phyloP scores from a whole-genome alignment of 2,113 vertebrate genomes.

The Solea solea region DNA sequence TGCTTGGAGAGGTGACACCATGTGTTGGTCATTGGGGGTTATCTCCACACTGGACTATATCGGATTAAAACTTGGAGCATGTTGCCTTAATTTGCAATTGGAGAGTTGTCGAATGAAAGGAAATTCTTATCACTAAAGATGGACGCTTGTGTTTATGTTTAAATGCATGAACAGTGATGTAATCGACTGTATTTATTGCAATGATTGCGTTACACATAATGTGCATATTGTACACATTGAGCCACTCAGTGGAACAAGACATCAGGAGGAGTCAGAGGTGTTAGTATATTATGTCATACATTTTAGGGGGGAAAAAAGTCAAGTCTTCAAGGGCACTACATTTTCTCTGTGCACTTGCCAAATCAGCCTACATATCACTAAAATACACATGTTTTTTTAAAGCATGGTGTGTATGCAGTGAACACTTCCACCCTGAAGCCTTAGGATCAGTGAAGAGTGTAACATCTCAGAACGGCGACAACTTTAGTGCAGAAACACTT shows the following conservation, averaged over 20 bases:
- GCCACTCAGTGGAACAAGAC: too few relatives aligned
- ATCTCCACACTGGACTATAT: not conserved
- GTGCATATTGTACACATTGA: too few relatives aligned
- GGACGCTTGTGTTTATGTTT: too few relatives aligned
- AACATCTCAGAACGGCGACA: conserved; percentile 15
- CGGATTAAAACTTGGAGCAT: not conserved
- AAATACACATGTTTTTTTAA: conserved; percentile 39
- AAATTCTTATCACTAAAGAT: not conserved
- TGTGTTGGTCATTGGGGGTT: not conserved
- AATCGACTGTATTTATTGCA: too few relatives aligned
- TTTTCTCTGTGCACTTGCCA: conserved; percentile 47
- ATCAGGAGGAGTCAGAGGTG: not conserved
- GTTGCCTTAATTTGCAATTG: too few relatives aligned
- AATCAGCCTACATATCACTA: conserved; percentile 50
- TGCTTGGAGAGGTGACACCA: not conserved
- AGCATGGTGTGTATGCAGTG: conserved; percentile 24
- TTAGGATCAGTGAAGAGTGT: conserved; percentile 14
- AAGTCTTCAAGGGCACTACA: conserved; percentile 16
- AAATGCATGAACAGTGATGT: not conserved
- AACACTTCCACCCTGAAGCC: conserved; percentile 39
- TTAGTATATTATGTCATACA: conserved; percentile 16
- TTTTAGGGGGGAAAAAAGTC: conserved; percentile 22
- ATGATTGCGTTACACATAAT: not conserved
- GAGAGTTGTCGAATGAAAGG: too few relatives aligned
- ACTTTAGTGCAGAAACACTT: not conserved